Evolutionary conservation across 2,888 invertebrate species (phyloP).

Genomic region (Drosophila affinis): DNA sequence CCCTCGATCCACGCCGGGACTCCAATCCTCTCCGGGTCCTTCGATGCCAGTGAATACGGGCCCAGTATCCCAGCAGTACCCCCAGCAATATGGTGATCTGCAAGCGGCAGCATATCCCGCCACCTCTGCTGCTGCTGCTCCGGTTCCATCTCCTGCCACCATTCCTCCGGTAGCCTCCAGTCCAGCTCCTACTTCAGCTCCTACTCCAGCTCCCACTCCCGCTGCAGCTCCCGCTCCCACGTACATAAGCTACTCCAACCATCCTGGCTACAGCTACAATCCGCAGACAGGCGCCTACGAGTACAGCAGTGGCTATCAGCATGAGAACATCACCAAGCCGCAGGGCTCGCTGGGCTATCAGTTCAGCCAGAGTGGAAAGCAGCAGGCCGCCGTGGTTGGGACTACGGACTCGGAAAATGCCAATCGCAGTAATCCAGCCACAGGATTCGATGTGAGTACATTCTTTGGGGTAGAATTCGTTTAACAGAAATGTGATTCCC

Average conservation of each 20-base stretch:
- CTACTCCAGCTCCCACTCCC: conserved; percentile 25
- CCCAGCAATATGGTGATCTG: conserved; percentile 27
- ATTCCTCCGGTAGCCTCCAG: not conserved
- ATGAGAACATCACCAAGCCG: conserved; percentile 47
- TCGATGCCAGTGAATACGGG: conserved; percentile 5
- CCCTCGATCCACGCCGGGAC: not conserved
- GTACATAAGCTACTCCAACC: conserved; percentile 77
- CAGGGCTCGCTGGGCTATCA: conserved; percentile 68
- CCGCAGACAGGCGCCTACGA: conserved; percentile 85
- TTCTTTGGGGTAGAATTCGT: not conserved
- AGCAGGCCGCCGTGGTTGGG: conserved; percentile 67
- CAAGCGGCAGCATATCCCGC: not conserved
- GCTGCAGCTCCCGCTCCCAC: conserved; percentile 24
- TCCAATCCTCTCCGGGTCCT: not conserved
- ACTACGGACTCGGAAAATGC: conserved; percentile 81
- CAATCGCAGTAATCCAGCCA: conserved; percentile 76
- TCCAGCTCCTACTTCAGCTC: conserved; percentile 36
- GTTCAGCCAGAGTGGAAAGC: conserved; percentile 70
- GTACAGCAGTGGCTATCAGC: conserved; percentile 87
- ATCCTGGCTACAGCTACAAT: conserved; percentile 87
- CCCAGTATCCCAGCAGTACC: conserved; percentile 18
- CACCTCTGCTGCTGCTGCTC: not conserved
- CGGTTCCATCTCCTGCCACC: conserved; percentile 22
- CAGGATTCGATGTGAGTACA: conserved; percentile 79
- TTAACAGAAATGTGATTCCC: not conserved